These are phyloP conservation scores for Fistularia tabacaria DNA, from an alignment of 2,797 vertebrate genomes.

Conservation along the genomic window DNA sequence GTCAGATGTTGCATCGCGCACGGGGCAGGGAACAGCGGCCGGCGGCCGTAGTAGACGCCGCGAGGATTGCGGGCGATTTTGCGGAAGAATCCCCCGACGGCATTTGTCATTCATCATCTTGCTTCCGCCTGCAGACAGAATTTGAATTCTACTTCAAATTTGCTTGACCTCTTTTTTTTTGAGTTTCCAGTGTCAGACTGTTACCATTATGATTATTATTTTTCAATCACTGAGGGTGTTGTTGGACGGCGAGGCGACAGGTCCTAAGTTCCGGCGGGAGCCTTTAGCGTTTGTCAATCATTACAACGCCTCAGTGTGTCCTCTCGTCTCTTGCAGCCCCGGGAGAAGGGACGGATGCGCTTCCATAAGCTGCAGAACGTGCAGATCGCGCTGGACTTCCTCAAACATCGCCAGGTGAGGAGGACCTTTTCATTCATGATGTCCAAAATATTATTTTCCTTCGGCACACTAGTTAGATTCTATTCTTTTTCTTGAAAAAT, in stretches of 20 bases:
- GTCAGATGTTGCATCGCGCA: too few relatives aligned
- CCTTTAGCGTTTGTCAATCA: conserved; percentile 15
- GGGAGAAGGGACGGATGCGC: conserved; percentile 92
- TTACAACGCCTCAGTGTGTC: background rate
- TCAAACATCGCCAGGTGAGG: conserved; percentile 90
- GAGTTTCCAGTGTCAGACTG: conserved; percentile 1
- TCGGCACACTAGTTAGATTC: too few relatives aligned
- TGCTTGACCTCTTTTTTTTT: conserved; percentile 8
- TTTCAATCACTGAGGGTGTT: conserved; percentile 7
- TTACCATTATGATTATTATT: conserved; percentile 34
- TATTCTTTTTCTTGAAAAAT: too few relatives aligned
- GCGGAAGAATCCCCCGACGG: too few relatives aligned
- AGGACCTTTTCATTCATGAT: background rate
- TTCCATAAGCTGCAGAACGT: conserved; percentile 98
- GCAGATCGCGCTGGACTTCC: conserved; percentile 95
- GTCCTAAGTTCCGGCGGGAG: conserved; percentile 25
- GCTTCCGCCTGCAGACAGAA: conserved; percentile 50
- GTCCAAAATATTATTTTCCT: too few relatives aligned
- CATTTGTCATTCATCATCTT: conserved; percentile 40
- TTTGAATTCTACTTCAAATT: conserved; percentile 55
- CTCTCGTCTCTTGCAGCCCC: conserved; percentile 60
- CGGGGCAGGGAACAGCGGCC: too few relatives aligned
- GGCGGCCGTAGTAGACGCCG: too few relatives aligned
- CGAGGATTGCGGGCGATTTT: conserved; percentile 7
- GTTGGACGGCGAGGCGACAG: conserved; percentile 18